Evolutionary conservation across 37 sponge, comb jelly and placozoan species (phyloP).

Genomic region (Theonella swinhoei): DNA sequence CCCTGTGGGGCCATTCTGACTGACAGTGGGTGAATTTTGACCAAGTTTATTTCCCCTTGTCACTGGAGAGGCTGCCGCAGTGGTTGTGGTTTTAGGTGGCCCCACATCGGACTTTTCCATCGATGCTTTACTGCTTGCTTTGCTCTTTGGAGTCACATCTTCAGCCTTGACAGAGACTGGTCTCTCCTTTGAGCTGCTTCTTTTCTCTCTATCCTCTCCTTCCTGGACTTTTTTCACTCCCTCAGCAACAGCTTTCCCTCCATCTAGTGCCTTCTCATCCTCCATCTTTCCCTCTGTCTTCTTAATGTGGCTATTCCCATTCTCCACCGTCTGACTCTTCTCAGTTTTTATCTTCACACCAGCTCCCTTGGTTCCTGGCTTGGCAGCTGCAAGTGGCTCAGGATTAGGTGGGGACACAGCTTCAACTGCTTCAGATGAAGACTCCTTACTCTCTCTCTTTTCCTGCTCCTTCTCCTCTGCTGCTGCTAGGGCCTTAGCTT

Average conservation of each 20-base stretch:
- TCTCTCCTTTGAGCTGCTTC: conserved; percentile 5
- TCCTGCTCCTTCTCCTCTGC: conserved; percentile 2
- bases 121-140: not conserved
- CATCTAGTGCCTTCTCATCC: not conserved
- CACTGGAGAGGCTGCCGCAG: not conserved
- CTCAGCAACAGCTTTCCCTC: not conserved
- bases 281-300: conserved; percentile 6
- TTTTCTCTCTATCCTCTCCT: no score
- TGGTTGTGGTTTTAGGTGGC: not conserved
- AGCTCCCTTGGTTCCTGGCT: not conserved
- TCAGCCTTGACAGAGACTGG: not conserved
- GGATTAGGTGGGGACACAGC: not conserved
- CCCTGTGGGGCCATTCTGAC: conserved; percentile 21
- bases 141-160: not conserved
- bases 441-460: not conserved
- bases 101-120: not conserved
- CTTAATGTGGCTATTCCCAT: not conserved
- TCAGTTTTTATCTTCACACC: not conserved
- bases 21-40: not conserved
- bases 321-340: not conserved
- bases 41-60: not conserved
- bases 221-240: not conserved
- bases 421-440: not conserved
- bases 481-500: not conserved
- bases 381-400: not conserved